phyloP scores from a whole-genome alignment of 2,888 invertebrate genomes.

The Creontiades dilutus region DNA sequence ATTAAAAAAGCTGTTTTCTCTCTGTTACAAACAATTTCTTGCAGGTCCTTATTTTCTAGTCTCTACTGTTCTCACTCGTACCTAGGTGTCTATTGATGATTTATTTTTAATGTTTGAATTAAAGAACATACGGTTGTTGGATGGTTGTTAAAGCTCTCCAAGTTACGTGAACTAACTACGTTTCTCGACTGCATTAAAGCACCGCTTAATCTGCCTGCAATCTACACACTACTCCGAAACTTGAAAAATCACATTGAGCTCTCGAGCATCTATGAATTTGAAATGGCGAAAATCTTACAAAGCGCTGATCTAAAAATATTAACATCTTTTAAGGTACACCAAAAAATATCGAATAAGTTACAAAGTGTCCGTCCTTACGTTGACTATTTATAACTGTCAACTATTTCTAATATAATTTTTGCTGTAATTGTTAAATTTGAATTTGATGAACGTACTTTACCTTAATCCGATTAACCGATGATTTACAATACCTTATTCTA shows the following conservation, averaged over 20 bases:
- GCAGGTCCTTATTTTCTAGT: not conserved
- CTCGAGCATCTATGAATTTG: constrained; percentile 55
- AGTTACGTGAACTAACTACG: constrained; percentile 46
- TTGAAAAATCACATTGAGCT: constrained; percentile 64
- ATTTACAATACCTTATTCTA: not conserved
- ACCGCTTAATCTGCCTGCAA: not conserved
- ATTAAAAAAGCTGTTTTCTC: too few relatives aligned
- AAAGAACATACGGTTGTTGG: not conserved
- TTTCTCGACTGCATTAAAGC: not conserved
- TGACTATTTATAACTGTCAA: not conserved
- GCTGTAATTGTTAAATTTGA: not conserved
- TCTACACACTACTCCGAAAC: constrained; percentile 18
- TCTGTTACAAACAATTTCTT: not conserved
- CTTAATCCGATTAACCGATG: too few relatives aligned
- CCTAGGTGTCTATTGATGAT: constrained; percentile 2
- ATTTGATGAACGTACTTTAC: not conserved
- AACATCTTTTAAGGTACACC: constrained; percentile 22
- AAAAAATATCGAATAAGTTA: constrained; percentile 33
- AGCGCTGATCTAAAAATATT: constrained; percentile 59
- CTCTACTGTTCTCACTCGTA: constrained; percentile 9
- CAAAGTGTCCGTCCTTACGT: constrained; percentile 35
- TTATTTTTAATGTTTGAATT: not conserved
- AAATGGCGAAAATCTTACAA: constrained; percentile 37
- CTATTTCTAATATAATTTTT: not conserved
- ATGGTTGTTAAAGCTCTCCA: constrained; percentile 63